A percentile compares a stretch with the other conserved stretches of the same genome.
Conservation (phyloP, 2,113 vertebrate species). For the Prunella himalayana region DNA sequence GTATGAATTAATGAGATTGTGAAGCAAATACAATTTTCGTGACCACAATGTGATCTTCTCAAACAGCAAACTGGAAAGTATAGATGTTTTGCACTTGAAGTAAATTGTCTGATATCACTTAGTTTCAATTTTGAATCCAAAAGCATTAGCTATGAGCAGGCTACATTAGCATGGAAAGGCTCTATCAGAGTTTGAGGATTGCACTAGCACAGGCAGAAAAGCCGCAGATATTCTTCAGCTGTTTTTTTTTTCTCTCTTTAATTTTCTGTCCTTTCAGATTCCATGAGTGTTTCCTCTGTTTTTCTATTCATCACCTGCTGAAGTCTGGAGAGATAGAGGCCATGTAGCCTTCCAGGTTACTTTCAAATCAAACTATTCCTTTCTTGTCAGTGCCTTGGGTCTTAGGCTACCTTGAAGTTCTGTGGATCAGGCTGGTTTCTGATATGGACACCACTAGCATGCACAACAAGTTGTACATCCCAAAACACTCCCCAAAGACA, state of each 20-base stretch:
- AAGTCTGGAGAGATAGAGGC: not conserved
- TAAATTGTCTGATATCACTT: not conserved
- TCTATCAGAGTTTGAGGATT: not conserved
- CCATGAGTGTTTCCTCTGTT: not conserved
- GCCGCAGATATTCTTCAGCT: not conserved
- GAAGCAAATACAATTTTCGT: not conserved
- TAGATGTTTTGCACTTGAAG: not conserved
- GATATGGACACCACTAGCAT: not conserved
- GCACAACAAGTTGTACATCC: not conserved
- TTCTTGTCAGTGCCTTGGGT: not conserved
- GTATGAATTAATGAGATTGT: not conserved
- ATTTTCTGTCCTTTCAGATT: not conserved
- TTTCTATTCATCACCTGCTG: constrained; percentile 11
- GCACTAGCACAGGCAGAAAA: not conserved
- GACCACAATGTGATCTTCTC: not conserved
- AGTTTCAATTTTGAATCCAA: not conserved
- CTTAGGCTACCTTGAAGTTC: not conserved
- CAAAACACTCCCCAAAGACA: not conserved
- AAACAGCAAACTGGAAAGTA: not conserved
- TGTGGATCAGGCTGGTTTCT: not conserved
- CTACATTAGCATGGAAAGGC: not conserved
- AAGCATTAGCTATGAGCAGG: not conserved
- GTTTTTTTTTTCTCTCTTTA: not conserved
- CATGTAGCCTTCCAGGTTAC: not conserved
- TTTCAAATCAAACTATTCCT: not conserved